A percentile compares a stretch with the other conserved stretches of the same genome.
Conservation (phyloP, 2,797 vertebrate genomes). For the Momotus momota region DNA sequence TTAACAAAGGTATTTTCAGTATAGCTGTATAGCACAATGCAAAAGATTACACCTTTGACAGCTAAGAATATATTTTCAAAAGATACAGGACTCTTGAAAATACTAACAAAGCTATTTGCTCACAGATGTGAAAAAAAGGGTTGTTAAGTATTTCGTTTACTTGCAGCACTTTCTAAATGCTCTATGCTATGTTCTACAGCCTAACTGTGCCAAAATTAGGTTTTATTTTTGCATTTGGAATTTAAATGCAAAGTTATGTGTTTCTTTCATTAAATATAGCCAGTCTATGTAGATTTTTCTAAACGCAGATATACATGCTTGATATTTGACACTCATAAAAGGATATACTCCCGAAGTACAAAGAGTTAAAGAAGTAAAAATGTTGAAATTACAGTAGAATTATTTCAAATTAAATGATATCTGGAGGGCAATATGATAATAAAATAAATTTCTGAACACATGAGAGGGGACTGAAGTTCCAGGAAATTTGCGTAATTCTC, state of each 20-base stretch:
- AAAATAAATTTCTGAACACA: neutral
- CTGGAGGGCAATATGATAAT: neutral
- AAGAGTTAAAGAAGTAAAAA: neutral
- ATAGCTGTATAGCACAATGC: neutral
- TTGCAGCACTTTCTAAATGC: slow-evolving; percentile 20
- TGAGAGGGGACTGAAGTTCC: neutral
- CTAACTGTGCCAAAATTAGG: neutral
- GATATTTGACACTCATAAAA: neutral
- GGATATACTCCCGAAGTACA: neutral
- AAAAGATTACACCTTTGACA: neutral
- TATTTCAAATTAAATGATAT: slow-evolving; percentile 2
- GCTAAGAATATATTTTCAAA: slow-evolving; percentile 33
- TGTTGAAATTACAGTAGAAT: neutral
- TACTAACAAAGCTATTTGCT: neutral
- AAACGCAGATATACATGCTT: neutral
- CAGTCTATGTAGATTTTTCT: neutral
- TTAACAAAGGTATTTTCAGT: slow-evolving; percentile 15
- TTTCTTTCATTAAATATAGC: neutral
- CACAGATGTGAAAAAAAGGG: neutral
- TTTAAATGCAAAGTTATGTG: neutral
- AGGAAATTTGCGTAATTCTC: slow-evolving; percentile 36
- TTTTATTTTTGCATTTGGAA: neutral
- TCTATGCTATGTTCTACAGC: neutral
- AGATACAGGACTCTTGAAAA: neutral
- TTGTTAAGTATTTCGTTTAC: neutral